Percentiles rank a stretch among this genome's conserved stretches.
Evolutionary conservation across 2,797 vertebrate genomes (phyloP).

Genomic region (Cottoperca gobio): DNA sequence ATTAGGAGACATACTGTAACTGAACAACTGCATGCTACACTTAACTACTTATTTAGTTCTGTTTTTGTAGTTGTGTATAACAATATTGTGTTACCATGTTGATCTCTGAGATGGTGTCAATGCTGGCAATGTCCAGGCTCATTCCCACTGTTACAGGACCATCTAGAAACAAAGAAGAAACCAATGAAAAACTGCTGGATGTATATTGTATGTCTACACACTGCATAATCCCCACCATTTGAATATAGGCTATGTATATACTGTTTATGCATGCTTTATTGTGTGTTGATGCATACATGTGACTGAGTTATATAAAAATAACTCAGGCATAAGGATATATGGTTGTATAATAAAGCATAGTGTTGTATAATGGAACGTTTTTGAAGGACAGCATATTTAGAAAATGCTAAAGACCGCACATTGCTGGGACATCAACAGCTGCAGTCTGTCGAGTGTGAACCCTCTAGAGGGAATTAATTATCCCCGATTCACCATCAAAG

Average conservation of each 20-base stretch:
- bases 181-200: not conserved
- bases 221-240: not conserved
- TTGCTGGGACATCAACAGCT: constrained; percentile 37
- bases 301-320: not conserved
- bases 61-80: not conserved
- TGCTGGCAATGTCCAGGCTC: constrained; percentile 96
- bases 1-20: not conserved
- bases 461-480: constrained; percentile 56
- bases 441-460: constrained; percentile 44
- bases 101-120: constrained; percentile 96
- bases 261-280: not conserved
- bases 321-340: not conserved
- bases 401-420: constrained; percentile 36
- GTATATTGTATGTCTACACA: not conserved
- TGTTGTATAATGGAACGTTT: constrained; percentile 39
- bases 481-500: constrained; percentile 57
- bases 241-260: too few relatives aligned
- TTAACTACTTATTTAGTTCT: not conserved
- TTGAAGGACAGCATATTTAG: constrained; percentile 39
- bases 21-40: not conserved
- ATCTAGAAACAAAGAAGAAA: constrained; percentile 76
- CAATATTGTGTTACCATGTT: constrained; percentile 88
- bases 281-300: not conserved
- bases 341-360: constrained; percentile 2
- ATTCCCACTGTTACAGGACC: constrained; percentile 93